A percentile compares a stretch with the other conserved stretches of the same genome.
Conservation (phyloP, 1,140 invertebrate species). For the Pseudomyrmex concolor region DNA sequence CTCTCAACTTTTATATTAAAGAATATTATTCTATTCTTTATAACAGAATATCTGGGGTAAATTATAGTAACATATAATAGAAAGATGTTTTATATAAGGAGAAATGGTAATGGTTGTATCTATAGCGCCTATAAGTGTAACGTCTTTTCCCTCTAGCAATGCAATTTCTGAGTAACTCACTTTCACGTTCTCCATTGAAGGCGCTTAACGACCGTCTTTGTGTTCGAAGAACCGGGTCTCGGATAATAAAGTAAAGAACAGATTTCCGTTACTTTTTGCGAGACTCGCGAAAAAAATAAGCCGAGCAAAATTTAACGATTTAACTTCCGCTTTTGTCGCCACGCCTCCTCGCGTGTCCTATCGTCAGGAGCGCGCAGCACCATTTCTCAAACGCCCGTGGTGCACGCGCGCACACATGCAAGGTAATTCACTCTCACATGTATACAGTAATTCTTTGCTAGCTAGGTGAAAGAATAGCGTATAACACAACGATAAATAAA, state of each 20-base stretch:
- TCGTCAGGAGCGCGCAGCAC: background rate
- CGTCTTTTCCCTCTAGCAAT: background rate
- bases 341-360: constrained; percentile 73
- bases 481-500: background rate
- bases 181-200: background rate
- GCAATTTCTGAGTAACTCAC: background rate
- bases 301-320: constrained; percentile 71
- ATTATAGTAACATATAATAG: too few species aligned
- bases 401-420: constrained; percentile 20
- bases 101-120: too few species aligned
- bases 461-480: background rate
- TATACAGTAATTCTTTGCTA: constrained; percentile 26
- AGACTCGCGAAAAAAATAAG: constrained; percentile 7
- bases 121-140: background rate
- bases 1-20: background rate
- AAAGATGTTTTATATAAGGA: too few species aligned
- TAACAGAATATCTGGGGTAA: too few species aligned
- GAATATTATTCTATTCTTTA: too few species aligned
- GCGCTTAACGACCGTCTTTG: constrained; percentile 11
- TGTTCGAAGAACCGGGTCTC: background rate
- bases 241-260: constrained; percentile 23
- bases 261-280: constrained; percentile 10
- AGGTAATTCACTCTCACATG: background rate
- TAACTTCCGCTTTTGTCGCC: constrained; percentile 71
- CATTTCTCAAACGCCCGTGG: constrained; percentile 10